Base-by-base conservation (phyloP, 2,888 invertebrate genomes). In the Aricia artaxerxes region DNA sequence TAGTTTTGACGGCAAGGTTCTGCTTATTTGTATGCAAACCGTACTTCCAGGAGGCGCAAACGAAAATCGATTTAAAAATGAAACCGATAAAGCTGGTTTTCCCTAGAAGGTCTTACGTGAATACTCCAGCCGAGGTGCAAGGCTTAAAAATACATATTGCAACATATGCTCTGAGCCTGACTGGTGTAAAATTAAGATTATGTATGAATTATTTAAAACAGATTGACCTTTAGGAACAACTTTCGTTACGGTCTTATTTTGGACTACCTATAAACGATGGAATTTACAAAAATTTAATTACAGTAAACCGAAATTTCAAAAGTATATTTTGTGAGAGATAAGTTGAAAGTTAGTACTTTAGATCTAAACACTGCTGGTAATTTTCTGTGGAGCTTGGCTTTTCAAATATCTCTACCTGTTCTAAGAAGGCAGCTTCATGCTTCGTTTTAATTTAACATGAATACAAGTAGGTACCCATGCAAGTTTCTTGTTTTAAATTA, bases 21-120 rank as follows among this genome's bases (percentile, higher is more conserved):
- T 78, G 69, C 78, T 79, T 75, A 81, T 82, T 82, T 76, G 80
- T 81, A 82, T 82, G 80, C 81, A 53, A 77, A 76, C 76, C 49
- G 57, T 76, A 53, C 13, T 31, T 49, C 76, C 31, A 16, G 7
- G 31, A 11, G 24, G 31, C 7, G 16, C 76, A 76, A 76, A 35
- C 76, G 76, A 76, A 76, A 76, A 76, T 13, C 53, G 75, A 38
- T 79, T 69, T 49, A 61, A 78, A 69, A 49, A 53, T 61, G n/a
- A 61, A 38, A 40, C 2, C 11, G 4, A 64, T 78, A 78, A 78
- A 78, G 64, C 24, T 44, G 40, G 64, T 61, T 78, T 76, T 76
- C 76, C 76, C 7, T 76, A 57, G 35, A 76, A 76, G 75, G 44
- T 7, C 44, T 4, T 35, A 76, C 57, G 53, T 57, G 49, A 57